Evolutionary conservation across 1,140 invertebrate genomes (phyloP), one percentile per base, ranked within the genome.

Genomic region (Plodia interpunctella): DNA sequence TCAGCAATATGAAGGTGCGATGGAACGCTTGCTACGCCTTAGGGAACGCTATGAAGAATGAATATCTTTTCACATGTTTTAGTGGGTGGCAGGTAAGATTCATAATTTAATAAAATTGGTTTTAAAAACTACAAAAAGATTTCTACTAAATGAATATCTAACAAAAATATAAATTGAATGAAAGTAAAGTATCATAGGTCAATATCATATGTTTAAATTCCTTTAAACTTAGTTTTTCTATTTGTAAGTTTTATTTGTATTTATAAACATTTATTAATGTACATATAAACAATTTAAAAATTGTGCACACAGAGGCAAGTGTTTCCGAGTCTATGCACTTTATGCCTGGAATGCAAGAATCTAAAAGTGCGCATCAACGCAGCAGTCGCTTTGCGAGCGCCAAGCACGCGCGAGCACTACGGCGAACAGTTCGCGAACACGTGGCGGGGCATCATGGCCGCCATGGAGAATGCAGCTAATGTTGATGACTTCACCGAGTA

Each of bases 11-110:
- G 92, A 97, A 97, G 88, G 95, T 96, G 8, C 92, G 96, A 51
- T 98, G 97, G 96, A 98, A 97, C 88, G 94, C 96, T 9, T 97
- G 96, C 78, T 95, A 97, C 83, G 96, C 96, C 13, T 80, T 97
- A 11, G 95, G 96, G 18, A 95, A 95, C 68, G 90, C 94, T 49
- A 91, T 96, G 78, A 93, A 92, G 68, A 96, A 95, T 84, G 75
- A 87, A 2, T 70, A 83, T 8, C 78, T 96, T 1, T 93, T 93
- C 70, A 80, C 78, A 19, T 86, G 87, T 38, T 85, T 90, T 8
- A 79, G 71, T 52, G 76, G 87, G 13, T 93, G 91, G 91, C 90
- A 90, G 84, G 92, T 92, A 78, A 82, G 5, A 6, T 32, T 10
- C 11, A 3, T 32, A 9, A 10, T n/a, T n/a, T n/a, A n/a, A n/a